phyloP scores from a whole-genome alignment of 2,113 vertebrate species.

The Hippocampus mohnikei region DNA sequence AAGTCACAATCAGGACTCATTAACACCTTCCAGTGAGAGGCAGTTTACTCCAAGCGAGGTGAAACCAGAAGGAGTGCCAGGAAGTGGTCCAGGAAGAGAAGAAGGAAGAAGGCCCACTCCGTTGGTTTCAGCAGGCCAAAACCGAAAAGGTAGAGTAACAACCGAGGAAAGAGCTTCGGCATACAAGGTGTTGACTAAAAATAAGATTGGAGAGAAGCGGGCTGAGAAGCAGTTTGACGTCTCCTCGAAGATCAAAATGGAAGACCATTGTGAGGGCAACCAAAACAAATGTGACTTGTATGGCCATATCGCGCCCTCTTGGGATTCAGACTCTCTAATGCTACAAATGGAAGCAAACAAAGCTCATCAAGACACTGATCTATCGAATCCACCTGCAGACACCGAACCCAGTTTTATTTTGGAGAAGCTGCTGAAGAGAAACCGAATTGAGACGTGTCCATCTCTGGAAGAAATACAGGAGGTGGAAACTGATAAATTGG shows the following conservation, averaged over 20 bases:
- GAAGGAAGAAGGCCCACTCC: constrained; percentile 50
- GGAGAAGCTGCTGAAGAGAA: constrained; percentile 62
- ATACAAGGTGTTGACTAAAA: constrained; percentile 26
- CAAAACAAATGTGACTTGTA: constrained; percentile 18
- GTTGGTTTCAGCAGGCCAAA: constrained; percentile 46
- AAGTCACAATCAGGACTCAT: constrained; percentile 48
- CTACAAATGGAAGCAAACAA: constrained; percentile 4
- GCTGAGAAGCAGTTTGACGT: constrained; percentile 11
- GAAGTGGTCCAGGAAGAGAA: constrained; percentile 42
- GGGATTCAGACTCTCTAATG: constrained; percentile 17
- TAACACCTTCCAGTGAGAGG: constrained; percentile 62
- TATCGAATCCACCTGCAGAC: constrained; percentile 5
- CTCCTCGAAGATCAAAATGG: constrained; percentile 44
- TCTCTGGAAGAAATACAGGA: constrained; percentile 36
- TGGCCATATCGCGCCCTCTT: constrained; percentile 5
- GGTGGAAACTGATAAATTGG: neutral
- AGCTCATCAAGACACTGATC: neutral
- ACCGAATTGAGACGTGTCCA: constrained; percentile 33
- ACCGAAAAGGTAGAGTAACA: constrained; percentile 35
- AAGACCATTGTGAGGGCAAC: constrained; percentile 21
- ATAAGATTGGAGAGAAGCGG: constrained; percentile 22
- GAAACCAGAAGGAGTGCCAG: constrained; percentile 62
- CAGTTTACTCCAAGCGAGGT: constrained; percentile 51
- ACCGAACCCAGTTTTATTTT: constrained; percentile 58
- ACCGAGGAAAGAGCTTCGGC: constrained; percentile 34